These are phyloP conservation scores for Koerneria pararmatus DNA, from an alignment of 2,888 invertebrate species.

Conservation along the genomic window DNA sequence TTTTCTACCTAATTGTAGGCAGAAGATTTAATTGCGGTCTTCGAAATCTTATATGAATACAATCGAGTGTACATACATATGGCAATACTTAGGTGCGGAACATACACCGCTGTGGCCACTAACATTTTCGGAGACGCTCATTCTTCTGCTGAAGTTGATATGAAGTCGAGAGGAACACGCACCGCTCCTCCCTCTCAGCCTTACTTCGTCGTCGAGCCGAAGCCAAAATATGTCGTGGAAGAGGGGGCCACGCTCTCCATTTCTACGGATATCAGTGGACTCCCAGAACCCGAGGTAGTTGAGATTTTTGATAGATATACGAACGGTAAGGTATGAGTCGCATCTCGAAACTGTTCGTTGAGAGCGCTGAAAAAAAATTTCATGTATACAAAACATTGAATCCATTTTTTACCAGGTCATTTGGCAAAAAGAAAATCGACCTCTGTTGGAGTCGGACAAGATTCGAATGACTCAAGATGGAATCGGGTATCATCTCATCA, in stretches of 20 bases:
- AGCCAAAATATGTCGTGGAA: conserved; percentile 38
- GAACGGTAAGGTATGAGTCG: neutral
- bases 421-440: conserved; percentile 30
- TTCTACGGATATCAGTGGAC: conserved; percentile 39
- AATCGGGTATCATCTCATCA: conserved; percentile 31
- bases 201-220: conserved; percentile 38
- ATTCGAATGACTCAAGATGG: conserved; percentile 30
- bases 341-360: neutral
- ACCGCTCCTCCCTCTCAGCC: conserved; percentile 31
- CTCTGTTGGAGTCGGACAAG: conserved; percentile 29
- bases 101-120: conserved; percentile 53
- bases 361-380: neutral
- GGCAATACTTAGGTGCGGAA: conserved; percentile 34
- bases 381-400: neutral
- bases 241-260: conserved; percentile 40
- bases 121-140: conserved; percentile 52
- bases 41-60: too few species aligned
- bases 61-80: neutral
- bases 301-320: conserved; percentile 16
- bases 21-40: too few species aligned
- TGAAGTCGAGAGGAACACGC: conserved; percentile 15
- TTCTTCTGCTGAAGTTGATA: conserved; percentile 42
- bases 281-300: conserved; percentile 37
- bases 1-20: too few species aligned
- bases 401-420: conserved; percentile 15